These are phyloP conservation scores for Myotis lucifugus DNA, from an alignment of 2,113 vertebrate species.

Conservation along the genomic window DNA sequence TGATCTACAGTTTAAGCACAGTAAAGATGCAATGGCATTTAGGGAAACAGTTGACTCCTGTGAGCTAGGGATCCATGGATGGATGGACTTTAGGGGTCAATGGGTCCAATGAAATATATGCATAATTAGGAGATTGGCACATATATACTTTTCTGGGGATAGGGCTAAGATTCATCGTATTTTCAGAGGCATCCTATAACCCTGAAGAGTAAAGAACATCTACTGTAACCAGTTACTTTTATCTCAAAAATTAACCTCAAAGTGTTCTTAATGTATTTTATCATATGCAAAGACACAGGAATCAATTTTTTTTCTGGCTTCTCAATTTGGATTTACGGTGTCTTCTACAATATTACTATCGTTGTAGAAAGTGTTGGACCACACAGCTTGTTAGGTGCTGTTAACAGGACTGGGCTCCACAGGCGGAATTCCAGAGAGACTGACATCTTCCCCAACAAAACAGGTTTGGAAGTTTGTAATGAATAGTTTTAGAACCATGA, in stretches of 20 bases:
- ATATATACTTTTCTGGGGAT: background rate
- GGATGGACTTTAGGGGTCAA: background rate
- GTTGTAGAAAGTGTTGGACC: background rate
- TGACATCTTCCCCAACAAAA: conserved; percentile 73
- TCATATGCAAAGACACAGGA: background rate
- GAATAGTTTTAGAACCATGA: conserved; percentile 49
- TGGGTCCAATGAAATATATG: background rate
- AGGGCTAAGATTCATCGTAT: background rate
- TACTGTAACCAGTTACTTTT: background rate
- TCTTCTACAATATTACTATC: background rate
- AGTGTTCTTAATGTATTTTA: background rate
- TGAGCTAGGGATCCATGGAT: background rate
- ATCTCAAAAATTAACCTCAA: conserved; percentile 24
- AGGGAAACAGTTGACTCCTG: background rate
- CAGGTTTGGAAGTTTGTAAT: conserved; percentile 69
- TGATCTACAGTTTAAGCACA: background rate
- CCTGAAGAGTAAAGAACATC: background rate
- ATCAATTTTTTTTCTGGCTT: background rate
- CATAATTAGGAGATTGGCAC: background rate
- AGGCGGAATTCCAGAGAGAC: background rate
- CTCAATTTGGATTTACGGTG: background rate
- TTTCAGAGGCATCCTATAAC: background rate
- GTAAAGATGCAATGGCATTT: background rate
- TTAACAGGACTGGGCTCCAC: background rate
- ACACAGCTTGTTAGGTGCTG: background rate